A percentile compares a stretch with the other conserved stretches of the same genome.
These are phyloP conservation scores for Notarius lentiginosus DNA, from an alignment of 2,113 vertebrate species.

Conservation along the genomic window DNA sequence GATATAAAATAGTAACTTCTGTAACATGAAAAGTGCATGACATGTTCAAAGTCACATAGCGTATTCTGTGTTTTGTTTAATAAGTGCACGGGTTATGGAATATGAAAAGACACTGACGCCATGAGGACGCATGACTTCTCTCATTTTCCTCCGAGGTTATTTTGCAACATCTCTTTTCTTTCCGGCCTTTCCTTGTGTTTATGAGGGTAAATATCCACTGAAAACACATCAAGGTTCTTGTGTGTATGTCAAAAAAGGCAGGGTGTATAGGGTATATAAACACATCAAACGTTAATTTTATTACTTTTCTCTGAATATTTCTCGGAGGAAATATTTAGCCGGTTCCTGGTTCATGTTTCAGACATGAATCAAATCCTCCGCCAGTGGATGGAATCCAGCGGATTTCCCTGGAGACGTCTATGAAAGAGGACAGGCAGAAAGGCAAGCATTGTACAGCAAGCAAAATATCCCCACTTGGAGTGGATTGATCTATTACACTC, in stretches of 20 bases:
- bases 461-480: slow-evolving; percentile 45
- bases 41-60: background rate
- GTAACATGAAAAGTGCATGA: background rate
- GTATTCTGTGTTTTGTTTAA: background rate
- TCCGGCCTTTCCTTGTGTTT: background rate
- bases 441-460: slow-evolving; percentile 53
- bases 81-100: background rate
- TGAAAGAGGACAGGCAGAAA: slow-evolving; percentile 46
- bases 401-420: slow-evolving; percentile 33
- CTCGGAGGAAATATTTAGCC: slow-evolving; percentile 18
- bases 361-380: slow-evolving; percentile 58
- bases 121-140: background rate
- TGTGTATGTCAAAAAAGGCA: background rate
- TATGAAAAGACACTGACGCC: background rate
- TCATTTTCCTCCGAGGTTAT: background rate
- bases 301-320: background rate
- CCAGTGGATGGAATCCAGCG: slow-evolving; percentile 33
- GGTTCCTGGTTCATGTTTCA: slow-evolving; percentile 55
- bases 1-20: background rate
- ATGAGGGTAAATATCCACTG: background rate
- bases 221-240: slow-evolving; percentile 11
- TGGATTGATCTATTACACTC: slow-evolving; percentile 41
- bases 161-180: background rate
- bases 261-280: slow-evolving; percentile 23
- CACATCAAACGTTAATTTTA: slow-evolving; percentile 1